These are phyloP conservation scores for Xanthia icteritia DNA, from an alignment of 2,888 invertebrate species.

Conservation along the genomic window DNA sequence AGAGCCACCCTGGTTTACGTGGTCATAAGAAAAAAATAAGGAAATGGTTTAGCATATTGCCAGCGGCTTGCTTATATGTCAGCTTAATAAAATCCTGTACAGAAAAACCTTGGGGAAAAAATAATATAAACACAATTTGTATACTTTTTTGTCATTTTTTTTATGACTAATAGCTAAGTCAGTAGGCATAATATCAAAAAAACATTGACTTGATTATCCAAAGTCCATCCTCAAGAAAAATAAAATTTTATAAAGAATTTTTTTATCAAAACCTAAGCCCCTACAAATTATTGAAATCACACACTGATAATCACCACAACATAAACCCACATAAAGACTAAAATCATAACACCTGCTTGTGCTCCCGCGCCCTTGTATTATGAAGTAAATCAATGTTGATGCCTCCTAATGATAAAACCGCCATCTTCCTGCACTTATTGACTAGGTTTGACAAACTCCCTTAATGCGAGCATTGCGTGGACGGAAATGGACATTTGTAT, in stretches of 20 bases:
- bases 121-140: constrained; percentile 5
- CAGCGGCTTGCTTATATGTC: constrained; percentile 30
- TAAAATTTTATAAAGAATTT: neutral
- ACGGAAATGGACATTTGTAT: constrained; percentile 88
- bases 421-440: constrained; percentile 71
- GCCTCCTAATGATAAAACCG: constrained; percentile 42
- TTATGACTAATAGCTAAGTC: neutral
- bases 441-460: constrained; percentile 82
- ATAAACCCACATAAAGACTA: neutral
- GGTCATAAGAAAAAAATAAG: constrained; percentile 69
- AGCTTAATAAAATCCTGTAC: constrained; percentile 19
- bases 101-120: constrained; percentile 16
- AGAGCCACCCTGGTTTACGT: constrained; percentile 71
- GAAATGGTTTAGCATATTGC: constrained; percentile 64
- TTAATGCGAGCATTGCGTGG: constrained; percentile 88
- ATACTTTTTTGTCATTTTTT: constrained; percentile 12
- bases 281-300: neutral
- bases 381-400: constrained; percentile 53
- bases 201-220: neutral
- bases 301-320: neutral
- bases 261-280: neutral
- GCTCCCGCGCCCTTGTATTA: constrained; percentile 23
- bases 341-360: constrained; percentile 44
- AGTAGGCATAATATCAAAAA: no score
- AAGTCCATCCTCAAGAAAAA: neutral